Conservation (phyloP, 2,888 invertebrate species). For the Polyommatus iphigenia region DNA sequence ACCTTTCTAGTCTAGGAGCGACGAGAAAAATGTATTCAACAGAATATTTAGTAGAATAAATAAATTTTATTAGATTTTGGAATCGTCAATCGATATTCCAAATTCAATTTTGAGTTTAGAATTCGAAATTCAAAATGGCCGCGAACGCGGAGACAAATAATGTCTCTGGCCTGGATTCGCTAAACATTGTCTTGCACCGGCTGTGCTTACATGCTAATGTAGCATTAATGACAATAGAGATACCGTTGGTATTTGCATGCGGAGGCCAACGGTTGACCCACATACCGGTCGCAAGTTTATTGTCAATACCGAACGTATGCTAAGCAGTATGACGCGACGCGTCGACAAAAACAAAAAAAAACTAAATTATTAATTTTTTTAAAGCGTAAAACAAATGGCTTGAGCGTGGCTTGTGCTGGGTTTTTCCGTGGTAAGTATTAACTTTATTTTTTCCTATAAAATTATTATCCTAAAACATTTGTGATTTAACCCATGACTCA, state of each 20-base stretch:
- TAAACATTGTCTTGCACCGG: conserved; percentile 20
- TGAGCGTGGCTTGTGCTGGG: not conserved
- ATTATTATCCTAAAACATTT: not conserved
- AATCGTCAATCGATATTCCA: not conserved
- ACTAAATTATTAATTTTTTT: not conserved
- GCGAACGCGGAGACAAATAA: conserved; percentile 5
- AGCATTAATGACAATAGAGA: not conserved
- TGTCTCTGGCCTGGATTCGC: not conserved
- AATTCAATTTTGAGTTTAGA: not conserved
- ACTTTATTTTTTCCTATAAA: not conserved
- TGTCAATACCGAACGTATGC: conserved; percentile 57
- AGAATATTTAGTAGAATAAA: too few relatives aligned
- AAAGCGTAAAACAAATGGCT: not conserved
- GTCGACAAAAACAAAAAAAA: conserved; percentile 23
- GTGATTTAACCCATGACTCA: too few relatives aligned
- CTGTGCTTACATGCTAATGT: conserved; percentile 34
- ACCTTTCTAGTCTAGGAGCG: too few relatives aligned
- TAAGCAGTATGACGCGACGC: conserved; percentile 42
- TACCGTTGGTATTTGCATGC: conserved; percentile 44
- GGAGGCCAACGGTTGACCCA: conserved; percentile 62
- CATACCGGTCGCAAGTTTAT: conserved; percentile 68
- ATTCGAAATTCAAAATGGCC: conserved; percentile 18
- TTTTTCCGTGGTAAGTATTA: not conserved
- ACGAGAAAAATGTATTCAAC: too few relatives aligned
- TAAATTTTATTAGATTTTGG: too few relatives aligned